Conservation (phyloP, 2,888 invertebrate genomes). For the Oligia fasciuncula region DNA sequence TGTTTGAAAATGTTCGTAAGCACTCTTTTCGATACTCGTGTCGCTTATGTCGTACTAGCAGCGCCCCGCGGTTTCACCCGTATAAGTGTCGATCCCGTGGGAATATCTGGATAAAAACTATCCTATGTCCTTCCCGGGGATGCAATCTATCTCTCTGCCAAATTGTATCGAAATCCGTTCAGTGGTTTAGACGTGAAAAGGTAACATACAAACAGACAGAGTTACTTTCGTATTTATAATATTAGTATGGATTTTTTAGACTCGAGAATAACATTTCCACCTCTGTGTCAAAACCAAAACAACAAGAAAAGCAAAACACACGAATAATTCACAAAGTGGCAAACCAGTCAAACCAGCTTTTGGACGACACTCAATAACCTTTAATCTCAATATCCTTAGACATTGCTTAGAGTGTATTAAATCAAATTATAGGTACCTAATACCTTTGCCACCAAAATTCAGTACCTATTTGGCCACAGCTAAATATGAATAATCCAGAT, state of each 20-base stretch:
- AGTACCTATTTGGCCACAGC: slow-evolving; percentile 94
- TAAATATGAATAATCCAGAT: slow-evolving; percentile 93
- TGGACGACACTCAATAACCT: slow-evolving; percentile 42
- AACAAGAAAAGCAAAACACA: slow-evolving; percentile 40
- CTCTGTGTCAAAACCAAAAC: slow-evolving; percentile 29
- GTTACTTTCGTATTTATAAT: too few relatives aligned
- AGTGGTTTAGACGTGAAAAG: too few relatives aligned
- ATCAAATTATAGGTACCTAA: not conserved
- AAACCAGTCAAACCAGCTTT: slow-evolving; percentile 43
- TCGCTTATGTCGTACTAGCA: not conserved
- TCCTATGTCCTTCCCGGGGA: too few relatives aligned
- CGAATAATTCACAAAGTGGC: slow-evolving; percentile 1
- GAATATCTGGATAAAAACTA: too few relatives aligned
- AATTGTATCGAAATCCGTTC: too few relatives aligned
- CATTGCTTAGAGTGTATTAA: not conserved
- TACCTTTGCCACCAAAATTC: slow-evolving; percentile 86
- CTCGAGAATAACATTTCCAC: slow-evolving; percentile 29
- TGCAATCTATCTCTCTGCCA: too few relatives aligned
- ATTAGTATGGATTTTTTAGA: not conserved
- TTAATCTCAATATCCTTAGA: slow-evolving; percentile 9
- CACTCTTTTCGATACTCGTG: too few relatives aligned
- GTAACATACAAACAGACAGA: too few relatives aligned
- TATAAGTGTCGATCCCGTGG: too few relatives aligned
- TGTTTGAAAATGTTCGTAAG: too few relatives aligned
- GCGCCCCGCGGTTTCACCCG: too few relatives aligned